Evolutionary conservation across 2,113 vertebrate genomes (phyloP).

Genomic region (Pygoscelis antarcticus): DNA sequence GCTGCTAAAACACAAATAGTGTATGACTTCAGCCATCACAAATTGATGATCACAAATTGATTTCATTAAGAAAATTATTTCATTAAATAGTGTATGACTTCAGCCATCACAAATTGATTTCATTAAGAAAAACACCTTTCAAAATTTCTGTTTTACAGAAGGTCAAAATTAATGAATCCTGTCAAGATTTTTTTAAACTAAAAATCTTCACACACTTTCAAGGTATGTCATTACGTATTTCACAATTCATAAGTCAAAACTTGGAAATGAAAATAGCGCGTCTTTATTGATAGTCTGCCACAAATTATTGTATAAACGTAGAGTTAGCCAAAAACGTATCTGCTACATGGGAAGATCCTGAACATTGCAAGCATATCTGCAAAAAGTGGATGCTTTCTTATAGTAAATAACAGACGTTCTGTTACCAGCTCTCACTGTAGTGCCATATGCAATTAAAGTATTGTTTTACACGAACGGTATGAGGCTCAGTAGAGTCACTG

Average conservation of each 20-base stretch:
- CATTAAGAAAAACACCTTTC: neutral
- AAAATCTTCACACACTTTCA: neutral
- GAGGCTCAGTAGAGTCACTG: neutral
- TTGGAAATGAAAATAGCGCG: conserved; percentile 38
- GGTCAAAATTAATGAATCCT: neutral
- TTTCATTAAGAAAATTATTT: neutral
- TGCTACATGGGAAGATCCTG: neutral
- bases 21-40: neutral
- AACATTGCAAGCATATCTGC: neutral
- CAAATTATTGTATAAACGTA: neutral
- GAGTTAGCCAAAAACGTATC: conserved; percentile 8
- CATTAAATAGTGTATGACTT: neutral
- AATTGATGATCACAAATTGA: too few species aligned
- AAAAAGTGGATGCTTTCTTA: neutral
- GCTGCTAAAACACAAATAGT: neutral
- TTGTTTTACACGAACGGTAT: neutral
- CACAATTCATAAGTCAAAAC: conserved; percentile 40
- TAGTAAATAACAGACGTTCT: neutral
- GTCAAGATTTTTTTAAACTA: neutral
- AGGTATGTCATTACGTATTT: neutral
- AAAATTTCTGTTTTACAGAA: neutral
- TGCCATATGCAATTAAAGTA: neutral
- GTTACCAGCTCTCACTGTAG: neutral
- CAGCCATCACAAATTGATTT: neutral
- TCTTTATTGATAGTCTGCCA: conserved; percentile 63